phyloP scores from a whole-genome alignment of 1,140 invertebrate species.

The Lepidurus apus region DNA sequence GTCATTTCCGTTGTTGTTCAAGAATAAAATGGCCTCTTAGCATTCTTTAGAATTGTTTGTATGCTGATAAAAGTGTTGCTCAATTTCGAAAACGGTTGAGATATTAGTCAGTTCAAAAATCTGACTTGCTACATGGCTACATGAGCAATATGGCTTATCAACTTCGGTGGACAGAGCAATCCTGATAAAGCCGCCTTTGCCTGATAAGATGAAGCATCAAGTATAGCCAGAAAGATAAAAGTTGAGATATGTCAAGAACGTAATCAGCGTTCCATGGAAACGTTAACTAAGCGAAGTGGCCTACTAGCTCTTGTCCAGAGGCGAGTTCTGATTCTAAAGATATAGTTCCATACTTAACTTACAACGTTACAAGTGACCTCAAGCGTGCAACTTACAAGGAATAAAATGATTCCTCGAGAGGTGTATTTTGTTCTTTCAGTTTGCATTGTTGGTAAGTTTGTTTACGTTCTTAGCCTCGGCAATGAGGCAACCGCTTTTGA shows the following conservation, averaged over 20 bases:
- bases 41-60: too few relatives aligned
- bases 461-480: neutral
- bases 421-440: neutral
- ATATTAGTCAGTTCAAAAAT: neutral
- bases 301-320: neutral
- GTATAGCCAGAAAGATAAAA: neutral
- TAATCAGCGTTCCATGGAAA: slow-evolving; percentile 8
- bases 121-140: neutral
- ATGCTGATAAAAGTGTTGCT: too few relatives aligned
- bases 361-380: neutral
- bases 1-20: too few relatives aligned
- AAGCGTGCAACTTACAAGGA: neutral
- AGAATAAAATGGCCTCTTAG: too few relatives aligned
- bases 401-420: neutral
- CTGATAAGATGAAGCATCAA: neutral
- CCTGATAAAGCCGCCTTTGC: neutral
- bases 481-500: neutral
- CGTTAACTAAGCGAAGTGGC: neutral
- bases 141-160: neutral
- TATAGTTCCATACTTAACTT: neutral
- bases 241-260: neutral
- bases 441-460: neutral
- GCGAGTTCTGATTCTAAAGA: neutral
- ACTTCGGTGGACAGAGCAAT: neutral
- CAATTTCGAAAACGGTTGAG: too few relatives aligned